These are phyloP conservation scores for Lipotes vexillifer DNA, from an alignment of 2,113 vertebrate genomes.

Conservation along the genomic window DNA sequence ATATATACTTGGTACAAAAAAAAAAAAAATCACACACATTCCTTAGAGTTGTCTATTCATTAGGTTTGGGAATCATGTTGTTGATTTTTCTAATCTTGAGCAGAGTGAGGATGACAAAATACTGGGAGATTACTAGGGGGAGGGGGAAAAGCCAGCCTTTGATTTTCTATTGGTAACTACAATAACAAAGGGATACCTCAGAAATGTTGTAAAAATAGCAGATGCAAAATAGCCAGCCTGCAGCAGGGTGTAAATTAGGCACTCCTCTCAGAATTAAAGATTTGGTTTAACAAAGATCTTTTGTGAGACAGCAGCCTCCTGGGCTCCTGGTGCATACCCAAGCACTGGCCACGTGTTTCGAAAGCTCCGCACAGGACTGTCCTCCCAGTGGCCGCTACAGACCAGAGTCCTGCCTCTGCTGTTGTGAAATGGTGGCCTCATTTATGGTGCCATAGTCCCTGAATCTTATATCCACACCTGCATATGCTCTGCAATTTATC, in stretches of 20 bases:
- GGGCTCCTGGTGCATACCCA: slow-evolving; percentile 34
- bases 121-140: neutral
- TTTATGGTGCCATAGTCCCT: accelerated
- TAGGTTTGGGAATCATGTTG: neutral
- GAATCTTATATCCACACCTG: neutral
- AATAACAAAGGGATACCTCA: slow-evolving; percentile 75
- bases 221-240: slow-evolving; percentile 62
- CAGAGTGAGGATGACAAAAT: slow-evolving; percentile 9
- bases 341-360: slow-evolving; percentile 62
- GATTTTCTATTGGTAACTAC: slow-evolving; percentile 62
- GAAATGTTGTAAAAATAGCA: slow-evolving; percentile 72
- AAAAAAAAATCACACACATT: slow-evolving; percentile 23
- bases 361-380: slow-evolving; percentile 47
- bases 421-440: accelerated
- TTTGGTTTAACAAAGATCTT: slow-evolving; percentile 76
- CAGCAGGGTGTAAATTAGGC: slow-evolving; percentile 73
- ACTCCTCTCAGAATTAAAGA: slow-evolving; percentile 76
- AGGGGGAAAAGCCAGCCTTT: slow-evolving; percentile 57
- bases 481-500: neutral
- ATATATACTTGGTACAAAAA: slow-evolving; percentile 40
- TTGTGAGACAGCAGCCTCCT: slow-evolving; percentile 73
- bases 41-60: slow-evolving; percentile 39
- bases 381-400: neutral
- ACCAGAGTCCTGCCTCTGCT: neutral
- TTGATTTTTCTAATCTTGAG: slow-evolving; percentile 61